These are phyloP conservation scores for Galaxea fascicularis DNA, from an alignment of 92 coral and sea anemone genomes.

Conservation along the genomic window DNA sequence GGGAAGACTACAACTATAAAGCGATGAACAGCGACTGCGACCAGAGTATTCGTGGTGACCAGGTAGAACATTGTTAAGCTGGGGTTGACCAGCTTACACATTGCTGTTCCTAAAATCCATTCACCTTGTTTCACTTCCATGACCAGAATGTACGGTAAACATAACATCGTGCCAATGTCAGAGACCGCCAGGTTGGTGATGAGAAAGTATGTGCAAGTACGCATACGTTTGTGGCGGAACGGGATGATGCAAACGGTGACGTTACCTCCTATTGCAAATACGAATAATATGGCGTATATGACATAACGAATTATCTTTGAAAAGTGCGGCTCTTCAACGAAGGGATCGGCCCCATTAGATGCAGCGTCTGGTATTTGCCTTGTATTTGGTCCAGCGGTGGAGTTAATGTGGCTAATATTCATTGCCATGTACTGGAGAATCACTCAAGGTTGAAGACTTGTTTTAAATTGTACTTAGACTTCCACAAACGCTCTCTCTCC, in stretches of 20 bases:
- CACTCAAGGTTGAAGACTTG: not conserved
- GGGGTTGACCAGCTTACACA: conserved; percentile 91
- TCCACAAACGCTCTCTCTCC: not conserved
- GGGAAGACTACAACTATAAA: conserved; percentile 84
- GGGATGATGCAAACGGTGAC: conserved; percentile 81
- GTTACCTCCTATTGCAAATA: conserved; percentile 80
- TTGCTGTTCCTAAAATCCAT: conserved; percentile 72
- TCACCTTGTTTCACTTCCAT: conserved; percentile 23
- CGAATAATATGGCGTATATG: conserved; percentile 55
- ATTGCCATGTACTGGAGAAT: not conserved
- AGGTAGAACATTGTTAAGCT: conserved; percentile 77
- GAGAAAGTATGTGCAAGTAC: conserved; percentile 83
- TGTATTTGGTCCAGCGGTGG: not conserved
- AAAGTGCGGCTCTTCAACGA: conserved; percentile 60
- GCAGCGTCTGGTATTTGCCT: conserved; percentile 8
- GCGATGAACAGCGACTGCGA: conserved; percentile 85
- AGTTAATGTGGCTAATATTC: conserved; percentile 12
- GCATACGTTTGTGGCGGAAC: conserved; percentile 76
- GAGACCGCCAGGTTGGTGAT: conserved; percentile 89
- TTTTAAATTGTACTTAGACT: not conserved
- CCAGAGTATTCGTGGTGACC: conserved; percentile 85
- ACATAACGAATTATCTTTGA: conserved; percentile 74
- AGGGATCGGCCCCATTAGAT: not conserved
- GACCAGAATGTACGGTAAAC: conserved; percentile 74
- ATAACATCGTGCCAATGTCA: conserved; percentile 80